Percentiles rank a stretch among this genome's conserved stretches.
Conservation (phyloP, 2,113 vertebrate genomes). For the Osmerus eperlanus region DNA sequence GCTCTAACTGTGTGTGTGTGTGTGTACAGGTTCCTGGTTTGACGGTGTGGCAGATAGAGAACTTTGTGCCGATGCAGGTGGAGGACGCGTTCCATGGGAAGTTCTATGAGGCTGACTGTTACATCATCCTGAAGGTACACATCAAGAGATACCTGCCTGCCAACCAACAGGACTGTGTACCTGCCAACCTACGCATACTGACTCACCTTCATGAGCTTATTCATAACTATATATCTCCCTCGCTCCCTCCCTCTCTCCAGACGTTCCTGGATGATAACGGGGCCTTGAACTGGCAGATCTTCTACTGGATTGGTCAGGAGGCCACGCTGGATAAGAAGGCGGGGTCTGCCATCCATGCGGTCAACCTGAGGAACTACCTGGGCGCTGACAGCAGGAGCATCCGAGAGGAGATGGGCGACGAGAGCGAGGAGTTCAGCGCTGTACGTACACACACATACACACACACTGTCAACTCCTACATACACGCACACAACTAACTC, state of each 20-base stretch:
- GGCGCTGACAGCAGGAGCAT: constrained; percentile 88
- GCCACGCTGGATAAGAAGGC: constrained; percentile 96
- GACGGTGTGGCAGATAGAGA: constrained; percentile 93
- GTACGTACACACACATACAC: constrained; percentile 62
- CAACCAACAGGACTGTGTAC: too few species aligned
- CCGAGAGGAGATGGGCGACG: constrained; percentile 97
- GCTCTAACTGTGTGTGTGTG: not conserved
- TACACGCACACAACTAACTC: not conserved
- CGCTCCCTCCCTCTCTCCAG: constrained; percentile 55
- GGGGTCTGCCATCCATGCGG: constrained; percentile 89
- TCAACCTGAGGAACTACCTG: constrained; percentile 93
- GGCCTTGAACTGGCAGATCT: constrained; percentile 91
- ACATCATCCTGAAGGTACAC: constrained; percentile 92
- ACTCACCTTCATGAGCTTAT: too few species aligned
- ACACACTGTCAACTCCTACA: not conserved
- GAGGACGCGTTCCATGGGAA: constrained; percentile 89
- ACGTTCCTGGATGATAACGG: constrained; percentile 89
- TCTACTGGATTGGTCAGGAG: constrained; percentile 96
- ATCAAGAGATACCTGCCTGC: not conserved
- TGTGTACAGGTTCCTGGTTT: constrained; percentile 77
- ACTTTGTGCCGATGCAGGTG: constrained; percentile 85
- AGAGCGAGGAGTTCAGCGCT: constrained; percentile 92
- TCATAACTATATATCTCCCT: too few species aligned
- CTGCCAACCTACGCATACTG: not conserved
- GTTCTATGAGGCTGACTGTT: constrained; percentile 97